A percentile compares a stretch with the other conserved stretches of the same genome.
Conservation (phyloP, 2,888 invertebrate species). For the Aphodius granarius region DNA sequence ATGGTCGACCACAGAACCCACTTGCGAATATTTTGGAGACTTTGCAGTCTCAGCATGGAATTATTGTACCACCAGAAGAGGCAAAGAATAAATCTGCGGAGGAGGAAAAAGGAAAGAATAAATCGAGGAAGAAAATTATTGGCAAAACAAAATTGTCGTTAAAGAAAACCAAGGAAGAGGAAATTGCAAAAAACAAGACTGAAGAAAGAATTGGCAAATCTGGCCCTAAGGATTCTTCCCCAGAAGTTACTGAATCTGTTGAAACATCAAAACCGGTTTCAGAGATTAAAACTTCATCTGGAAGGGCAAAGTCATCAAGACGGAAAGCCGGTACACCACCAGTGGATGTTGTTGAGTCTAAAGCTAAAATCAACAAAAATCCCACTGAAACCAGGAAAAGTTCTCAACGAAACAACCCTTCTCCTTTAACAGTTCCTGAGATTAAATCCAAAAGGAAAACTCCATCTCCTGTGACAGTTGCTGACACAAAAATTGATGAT, state of each 20-base stretch:
- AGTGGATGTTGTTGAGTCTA: not conserved
- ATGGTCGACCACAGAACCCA: constrained; percentile 34
- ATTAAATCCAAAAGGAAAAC: not conserved
- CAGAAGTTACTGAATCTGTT: constrained; percentile 1
- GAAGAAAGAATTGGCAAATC: not conserved
- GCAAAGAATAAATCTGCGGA: constrained; percentile 1
- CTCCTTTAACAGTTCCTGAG: not conserved
- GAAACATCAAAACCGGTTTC: not conserved
- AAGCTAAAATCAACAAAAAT: not conserved
- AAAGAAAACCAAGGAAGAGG: not conserved
- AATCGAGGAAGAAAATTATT: not conserved
- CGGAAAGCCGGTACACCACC: not conserved
- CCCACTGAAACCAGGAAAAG: not conserved
- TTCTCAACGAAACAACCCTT: not conserved
- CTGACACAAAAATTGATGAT: not conserved
- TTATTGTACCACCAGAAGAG: constrained; percentile 3
- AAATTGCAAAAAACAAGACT: not conserved
- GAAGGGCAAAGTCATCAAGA: not conserved
- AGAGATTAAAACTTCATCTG: not conserved
- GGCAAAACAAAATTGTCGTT: not conserved
- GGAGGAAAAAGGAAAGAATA: constrained; percentile 1
- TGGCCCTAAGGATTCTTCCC: not conserved
- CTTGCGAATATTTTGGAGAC: constrained; percentile 31
- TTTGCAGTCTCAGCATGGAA: constrained; percentile 7
- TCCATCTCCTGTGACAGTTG: not conserved